Evolutionary conservation across 2,113 vertebrate species (phyloP), one percentile per base, ranked within the genome.

Genomic region (Muntiacus muntjak): DNA sequence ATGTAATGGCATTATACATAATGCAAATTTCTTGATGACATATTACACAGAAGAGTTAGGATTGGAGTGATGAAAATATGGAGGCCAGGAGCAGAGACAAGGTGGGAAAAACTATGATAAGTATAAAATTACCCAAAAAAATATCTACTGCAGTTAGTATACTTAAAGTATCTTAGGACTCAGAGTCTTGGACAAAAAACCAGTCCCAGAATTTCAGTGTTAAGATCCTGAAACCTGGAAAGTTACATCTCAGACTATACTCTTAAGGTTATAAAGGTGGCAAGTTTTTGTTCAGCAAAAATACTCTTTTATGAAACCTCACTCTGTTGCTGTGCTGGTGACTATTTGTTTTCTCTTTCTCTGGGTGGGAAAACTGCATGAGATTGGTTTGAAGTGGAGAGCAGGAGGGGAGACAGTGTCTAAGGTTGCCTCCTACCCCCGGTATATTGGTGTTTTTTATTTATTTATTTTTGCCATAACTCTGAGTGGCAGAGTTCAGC

Each of bases 161-260:
- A 88, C n/a, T 81, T 50, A 58, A 54, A 97, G 33, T n/a, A 87
- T 54, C 50, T 89, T 94, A 91, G 94, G n/a, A 97, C 17, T 88
- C 62, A 84, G 50, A 47, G 9, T 79, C 60, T 87, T 71, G n/a
- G 55, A 78, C 55, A 50, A 95, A 86, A 93, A 95, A 89, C 11
- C 60, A 71, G 55, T 50, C 67, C 78, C 26, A 86, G 60, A 40
- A 94, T 93, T 97, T 89, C 55, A 58, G 17, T 67, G 54, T 50
- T 64, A 85, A 89, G 74, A 92, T 85, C 17, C 78, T 88, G 55
- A 96, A 96, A 89, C 17, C 5, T 58, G 17, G 12, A 76, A 83
- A 15, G 26, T 74, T 79, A 82, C 67, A 54, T 91, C 85, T 94
- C 62, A 74, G 21, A 95, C 52, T 71, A 0, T 57, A 79, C 36